Conservation (phyloP, 2,113 vertebrate species). For the Neolamprologus cancellatus region DNA sequence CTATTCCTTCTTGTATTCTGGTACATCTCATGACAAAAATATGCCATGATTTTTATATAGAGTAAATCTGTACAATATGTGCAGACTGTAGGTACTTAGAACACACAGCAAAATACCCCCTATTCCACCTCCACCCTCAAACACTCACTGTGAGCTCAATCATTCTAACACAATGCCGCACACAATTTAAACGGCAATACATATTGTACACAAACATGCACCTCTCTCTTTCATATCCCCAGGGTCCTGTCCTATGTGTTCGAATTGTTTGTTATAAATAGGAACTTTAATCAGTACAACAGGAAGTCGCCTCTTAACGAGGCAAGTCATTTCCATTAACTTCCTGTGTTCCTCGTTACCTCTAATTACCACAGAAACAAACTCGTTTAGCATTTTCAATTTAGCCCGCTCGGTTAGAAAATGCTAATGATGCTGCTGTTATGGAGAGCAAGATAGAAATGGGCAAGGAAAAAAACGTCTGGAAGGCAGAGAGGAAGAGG, state of each 20-base stretch:
- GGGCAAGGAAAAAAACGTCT: constrained; percentile 18
- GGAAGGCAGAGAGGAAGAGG: constrained; percentile 21
- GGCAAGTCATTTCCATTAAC: constrained; percentile 71
- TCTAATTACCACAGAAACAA: constrained; percentile 68
- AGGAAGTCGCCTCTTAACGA: constrained; percentile 58
- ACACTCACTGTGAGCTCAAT: not conserved
- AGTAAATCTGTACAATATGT: not conserved
- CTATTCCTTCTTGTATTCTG: not conserved
- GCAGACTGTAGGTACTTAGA: not conserved
- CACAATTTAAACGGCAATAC: not conserved
- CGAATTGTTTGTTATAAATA: constrained; percentile 40
- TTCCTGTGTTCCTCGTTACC: constrained; percentile 73
- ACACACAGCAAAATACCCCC: not conserved
- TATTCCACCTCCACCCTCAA: not conserved
- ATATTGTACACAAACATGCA: not conserved
- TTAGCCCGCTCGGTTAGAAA: constrained; percentile 64
- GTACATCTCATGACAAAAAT: not conserved
- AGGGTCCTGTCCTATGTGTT: constrained; percentile 16
- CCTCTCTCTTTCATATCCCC: not conserved
- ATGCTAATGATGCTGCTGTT: constrained; percentile 72
- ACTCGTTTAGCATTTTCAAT: constrained; percentile 77
- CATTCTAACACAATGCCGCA: not conserved
- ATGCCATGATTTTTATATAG: not conserved
- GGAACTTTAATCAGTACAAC: constrained; percentile 60
- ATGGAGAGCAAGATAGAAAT: constrained; percentile 48